Base-by-base conservation (phyloP, 1,140 invertebrate species). In the Drosophila pectinifera region DNA sequence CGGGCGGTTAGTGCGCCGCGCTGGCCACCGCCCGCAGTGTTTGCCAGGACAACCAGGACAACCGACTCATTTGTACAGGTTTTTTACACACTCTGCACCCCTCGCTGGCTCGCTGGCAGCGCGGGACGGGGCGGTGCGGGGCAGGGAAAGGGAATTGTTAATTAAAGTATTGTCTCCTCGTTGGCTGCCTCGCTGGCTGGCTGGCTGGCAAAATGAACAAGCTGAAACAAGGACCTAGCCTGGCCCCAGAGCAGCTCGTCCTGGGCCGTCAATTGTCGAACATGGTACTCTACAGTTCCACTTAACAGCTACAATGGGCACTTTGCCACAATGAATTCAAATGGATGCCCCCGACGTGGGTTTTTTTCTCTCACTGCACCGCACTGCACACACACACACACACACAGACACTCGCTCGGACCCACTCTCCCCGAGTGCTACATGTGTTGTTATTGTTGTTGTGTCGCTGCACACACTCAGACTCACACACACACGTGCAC, bases 131-230 rank as follows among this genome's bases (percentile, higher is more conserved):
- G 8, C 4, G 28, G 28, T 3, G 13, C 14, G 31, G 14, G 34
- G 42, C n/a, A 51, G 62, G 78, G 62, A 75, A 80, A 84, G 83
- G 83, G 88, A 91, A 91, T 91, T 90, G 88, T 90, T 90, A 90
- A 90, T 90, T 90, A 90, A 90, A 90, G 88, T 90, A 90, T 90
- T 90, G 88, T 90, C 86, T 90, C 86, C 88, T 89, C 82, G 82
- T 90, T 83, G 82, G 49, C 49, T 51, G 49, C 48, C 46, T 48
- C n/a, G 4, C 11, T 49, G 46, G 24, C 46, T 7, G 46, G 16
- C 46, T 13, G 26, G 28, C 83, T 86, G 79, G 79, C 79, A 86
- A 90, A 90, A 90, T 90, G 88, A 90, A 91, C 88, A 90, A 91
- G 88, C 73, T 78, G 80, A 57, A 57, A 88, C 88, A 90, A 91